Evolutionary conservation across 2,113 vertebrate genomes (phyloP).

Genomic region (Axis porcinus): DNA sequence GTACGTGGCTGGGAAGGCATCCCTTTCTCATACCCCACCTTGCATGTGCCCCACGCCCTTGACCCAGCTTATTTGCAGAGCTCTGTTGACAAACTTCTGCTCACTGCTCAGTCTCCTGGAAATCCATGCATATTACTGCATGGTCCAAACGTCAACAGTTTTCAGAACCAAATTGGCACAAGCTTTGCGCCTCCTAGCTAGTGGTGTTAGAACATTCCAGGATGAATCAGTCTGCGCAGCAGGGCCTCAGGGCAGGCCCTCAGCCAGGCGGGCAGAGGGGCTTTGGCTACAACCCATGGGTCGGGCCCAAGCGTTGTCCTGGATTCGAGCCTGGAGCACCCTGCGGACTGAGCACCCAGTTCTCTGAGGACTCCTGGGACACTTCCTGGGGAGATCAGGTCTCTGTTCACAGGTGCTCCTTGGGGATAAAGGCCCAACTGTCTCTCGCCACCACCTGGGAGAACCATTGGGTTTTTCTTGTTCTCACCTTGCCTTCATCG

Average conservation of each 20-base stretch:
- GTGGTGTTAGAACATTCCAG: neutral
- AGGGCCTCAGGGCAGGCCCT: neutral
- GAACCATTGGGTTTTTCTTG: no score
- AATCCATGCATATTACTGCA: neutral
- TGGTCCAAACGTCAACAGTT: neutral
- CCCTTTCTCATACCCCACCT: accelerated
- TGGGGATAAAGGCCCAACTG: neutral
- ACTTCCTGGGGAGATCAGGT: neutral
- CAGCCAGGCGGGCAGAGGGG: neutral
- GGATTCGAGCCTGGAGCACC: neutral
- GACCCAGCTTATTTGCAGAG: neutral
- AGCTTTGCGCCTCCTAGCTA: neutral
- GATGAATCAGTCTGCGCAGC: neutral
- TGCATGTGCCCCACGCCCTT: neutral
- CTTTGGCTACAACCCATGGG: no score
- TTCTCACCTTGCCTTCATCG: no score
- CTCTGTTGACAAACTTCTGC: neutral
- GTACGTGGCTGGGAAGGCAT: accelerated
- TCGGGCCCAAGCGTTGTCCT: accelerated
- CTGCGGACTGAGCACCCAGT: accelerated
- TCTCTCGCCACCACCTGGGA: neutral
- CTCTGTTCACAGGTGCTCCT: neutral
- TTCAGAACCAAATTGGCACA: neutral
- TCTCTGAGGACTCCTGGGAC: neutral
- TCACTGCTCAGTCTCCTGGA: neutral